Base-by-base conservation (phyloP, 2,797 vertebrate species). In the Nyctibius grandis region DNA sequence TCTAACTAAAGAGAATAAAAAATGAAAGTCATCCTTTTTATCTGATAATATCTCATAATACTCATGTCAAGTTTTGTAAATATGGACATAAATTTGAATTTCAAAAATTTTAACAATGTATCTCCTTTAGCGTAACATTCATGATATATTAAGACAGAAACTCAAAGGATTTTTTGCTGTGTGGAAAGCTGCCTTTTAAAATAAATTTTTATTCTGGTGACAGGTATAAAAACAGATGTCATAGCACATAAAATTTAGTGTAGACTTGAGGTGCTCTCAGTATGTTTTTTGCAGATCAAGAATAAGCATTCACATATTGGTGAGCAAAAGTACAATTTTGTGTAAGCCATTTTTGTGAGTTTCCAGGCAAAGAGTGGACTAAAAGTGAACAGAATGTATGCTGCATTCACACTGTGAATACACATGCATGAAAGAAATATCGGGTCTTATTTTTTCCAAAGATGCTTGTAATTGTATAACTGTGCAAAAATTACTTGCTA, bases 31-130 rank as follows among this genome's bases (percentile, higher is more conserved):
- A 88, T 79, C 38, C 34, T 79, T 86, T 95, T 94, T 73, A 13
- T 68, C 65, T 59, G 63, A 76, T 92, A 93, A 75, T 90, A 83
- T 87, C 65, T 73, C 47, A 79, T 44, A 76, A 60, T 34, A 60
- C 12, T 74, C 40, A 50, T 88, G 78, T 91, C 33, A 81, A 83
- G 57, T 94, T 97, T 95, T 88, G 92, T 74, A 92, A 97, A 96
- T 95, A 93, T 42, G 33, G 83, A 91, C 68, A 84, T 45, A 93
- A 93, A 97, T 93, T 74, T 83, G 40, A 72, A 78, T 87, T 88
- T 95, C 23, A 76, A 92, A 96, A 90, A 51, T 29, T 69, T 80
- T 94, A 91, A 45, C 22, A 74, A 47, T 72, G 63, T 95, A 72
- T 85, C 23, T 75, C 33, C 48, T 53, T 54, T 34, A 91, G 18